phyloP scores from a whole-genome alignment of 2,797 vertebrate species.

The Peromyscus nudipes region DNA sequence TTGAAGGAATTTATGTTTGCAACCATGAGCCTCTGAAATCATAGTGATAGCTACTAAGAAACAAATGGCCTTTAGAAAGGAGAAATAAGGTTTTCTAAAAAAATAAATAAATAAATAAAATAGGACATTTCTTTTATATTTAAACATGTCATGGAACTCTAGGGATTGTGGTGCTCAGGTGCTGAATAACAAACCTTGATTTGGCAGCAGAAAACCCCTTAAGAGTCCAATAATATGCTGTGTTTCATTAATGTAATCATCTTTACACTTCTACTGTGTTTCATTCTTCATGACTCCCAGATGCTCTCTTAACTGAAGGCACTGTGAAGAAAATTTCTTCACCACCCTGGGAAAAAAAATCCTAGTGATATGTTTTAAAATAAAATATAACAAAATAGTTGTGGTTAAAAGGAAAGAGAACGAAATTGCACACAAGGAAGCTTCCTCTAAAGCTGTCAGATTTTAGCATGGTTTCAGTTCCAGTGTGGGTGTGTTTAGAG shows the following conservation, averaged over 20 bases:
- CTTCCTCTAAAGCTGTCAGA: conserved; percentile 18
- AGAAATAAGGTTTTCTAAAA: conserved; percentile 68
- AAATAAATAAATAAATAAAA: conserved; percentile 39
- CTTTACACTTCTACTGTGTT: conserved; percentile 76
- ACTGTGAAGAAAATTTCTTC: conserved; percentile 38
- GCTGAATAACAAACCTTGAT: conserved; percentile 69
- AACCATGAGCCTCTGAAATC: conserved; percentile 45
- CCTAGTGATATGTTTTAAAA: conserved; percentile 46
- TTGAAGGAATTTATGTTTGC: conserved; percentile 60
- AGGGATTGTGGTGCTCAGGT: conserved; percentile 77
- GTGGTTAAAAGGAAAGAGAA: conserved; percentile 23
- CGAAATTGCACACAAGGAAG: neutral
- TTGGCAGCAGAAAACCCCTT: conserved; percentile 71
- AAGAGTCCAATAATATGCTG: conserved; percentile 70
- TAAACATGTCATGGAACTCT: conserved; percentile 63
- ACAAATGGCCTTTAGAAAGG: conserved; percentile 27
- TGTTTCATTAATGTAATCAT: conserved; percentile 76
- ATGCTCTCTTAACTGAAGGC: conserved; percentile 64
- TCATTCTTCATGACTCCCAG: conserved; percentile 71
- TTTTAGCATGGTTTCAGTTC: neutral
- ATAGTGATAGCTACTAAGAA: conserved; percentile 47
- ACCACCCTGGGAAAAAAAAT: conserved; percentile 44
- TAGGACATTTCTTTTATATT: conserved; percentile 65
- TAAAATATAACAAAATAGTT: conserved; percentile 59
- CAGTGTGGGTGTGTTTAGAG: neutral